A percentile compares a stretch with the other conserved stretches of the same genome.
These are phyloP conservation scores for Sminthurinus aureus DNA, from an alignment of 2,888 invertebrate species.

Conservation along the genomic window DNA sequence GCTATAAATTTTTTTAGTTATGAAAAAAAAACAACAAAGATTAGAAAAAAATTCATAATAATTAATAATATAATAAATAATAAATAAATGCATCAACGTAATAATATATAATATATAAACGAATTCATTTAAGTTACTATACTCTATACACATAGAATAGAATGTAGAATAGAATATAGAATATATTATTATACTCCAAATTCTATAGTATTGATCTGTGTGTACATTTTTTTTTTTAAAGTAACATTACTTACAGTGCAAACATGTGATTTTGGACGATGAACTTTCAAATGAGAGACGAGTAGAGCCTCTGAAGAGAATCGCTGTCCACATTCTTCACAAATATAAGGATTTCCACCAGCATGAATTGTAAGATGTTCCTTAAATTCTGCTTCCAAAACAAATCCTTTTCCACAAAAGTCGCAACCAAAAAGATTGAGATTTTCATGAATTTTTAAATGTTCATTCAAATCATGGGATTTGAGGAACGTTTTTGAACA, in stretches of 20 bases:
- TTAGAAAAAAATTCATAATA: neutral
- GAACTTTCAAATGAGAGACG: slow-evolving; percentile 46
- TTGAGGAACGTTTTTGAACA: slow-evolving; percentile 45
- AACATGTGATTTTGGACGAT: slow-evolving; percentile 44
- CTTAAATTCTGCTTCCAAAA: neutral
- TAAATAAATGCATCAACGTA: neutral
- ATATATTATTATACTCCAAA: neutral
- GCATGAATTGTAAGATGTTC: slow-evolving; percentile 30
- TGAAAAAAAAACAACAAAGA: too few relatives aligned
- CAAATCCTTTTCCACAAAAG: slow-evolving; percentile 40
- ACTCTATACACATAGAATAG: too few relatives aligned
- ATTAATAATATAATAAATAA: neutral
- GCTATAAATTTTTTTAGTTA: too few relatives aligned
- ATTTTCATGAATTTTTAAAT: slow-evolving; percentile 40
- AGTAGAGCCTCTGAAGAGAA: slow-evolving; percentile 43
- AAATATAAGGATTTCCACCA: slow-evolving; percentile 44
- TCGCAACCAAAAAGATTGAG: slow-evolving; percentile 33
- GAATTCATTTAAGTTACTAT: too few relatives aligned
- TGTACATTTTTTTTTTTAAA: too few relatives aligned
- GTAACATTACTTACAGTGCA: slow-evolving; percentile 44
- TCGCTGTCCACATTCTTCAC: slow-evolving; percentile 41
- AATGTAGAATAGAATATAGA: neutral
- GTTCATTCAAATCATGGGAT: slow-evolving; percentile 44
- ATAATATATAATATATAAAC: neutral
- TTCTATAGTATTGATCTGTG: too few relatives aligned